These are phyloP conservation scores for Hydrozoanthus gracilis DNA, from an alignment of 92 coral and sea anemone species.

Conservation along the genomic window DNA sequence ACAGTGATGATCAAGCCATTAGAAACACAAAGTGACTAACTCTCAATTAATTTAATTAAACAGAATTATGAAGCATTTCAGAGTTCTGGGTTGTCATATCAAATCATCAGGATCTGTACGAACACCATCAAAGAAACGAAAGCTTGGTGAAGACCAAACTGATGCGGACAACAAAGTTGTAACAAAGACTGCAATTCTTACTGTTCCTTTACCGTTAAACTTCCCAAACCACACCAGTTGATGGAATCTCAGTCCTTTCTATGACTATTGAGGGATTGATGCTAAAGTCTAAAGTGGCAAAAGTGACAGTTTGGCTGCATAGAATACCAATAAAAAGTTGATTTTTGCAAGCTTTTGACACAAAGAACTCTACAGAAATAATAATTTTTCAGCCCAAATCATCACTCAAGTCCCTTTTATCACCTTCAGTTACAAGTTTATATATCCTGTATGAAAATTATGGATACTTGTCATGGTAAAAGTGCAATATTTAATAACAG, in stretches of 20 bases:
- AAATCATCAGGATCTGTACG: slow-evolving; percentile 41
- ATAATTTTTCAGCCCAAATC: no score
- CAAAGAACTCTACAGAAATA: no score
- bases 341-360: no score
- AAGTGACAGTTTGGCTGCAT: no score
- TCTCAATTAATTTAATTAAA: neutral
- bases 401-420: no score
- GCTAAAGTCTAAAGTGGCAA: no score
- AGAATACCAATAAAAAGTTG: no score
- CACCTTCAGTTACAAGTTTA: no score
- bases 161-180: slow-evolving; percentile 21
- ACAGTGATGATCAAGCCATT: neutral
- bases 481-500: no score
- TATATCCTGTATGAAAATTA: no score
- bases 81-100: slow-evolving; percentile 81
- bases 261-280: no score
- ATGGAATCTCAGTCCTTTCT: neutral
- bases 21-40: neutral
- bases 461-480: no score
- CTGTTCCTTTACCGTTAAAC: slow-evolving; percentile 82
- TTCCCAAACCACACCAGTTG: slow-evolving; percentile 60
- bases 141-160: slow-evolving; percentile 57
- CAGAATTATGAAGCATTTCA: slow-evolving; percentile 75
- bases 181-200: slow-evolving; percentile 68
- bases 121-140: slow-evolving; percentile 69